These are phyloP conservation scores for Nezara viridula DNA, from an alignment of 2,888 invertebrate genomes.

Conservation along the genomic window DNA sequence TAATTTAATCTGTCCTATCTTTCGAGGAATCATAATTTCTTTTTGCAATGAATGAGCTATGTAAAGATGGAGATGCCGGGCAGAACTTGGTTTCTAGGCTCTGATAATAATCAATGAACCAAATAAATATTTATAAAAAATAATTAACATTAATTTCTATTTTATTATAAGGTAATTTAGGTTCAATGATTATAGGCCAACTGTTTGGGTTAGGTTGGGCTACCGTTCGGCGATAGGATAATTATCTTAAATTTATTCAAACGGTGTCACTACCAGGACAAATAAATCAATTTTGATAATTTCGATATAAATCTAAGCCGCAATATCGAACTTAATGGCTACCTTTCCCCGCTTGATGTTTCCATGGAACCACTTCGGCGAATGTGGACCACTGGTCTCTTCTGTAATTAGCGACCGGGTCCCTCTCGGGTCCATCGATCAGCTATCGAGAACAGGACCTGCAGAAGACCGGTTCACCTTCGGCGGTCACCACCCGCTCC, in stretches of 20 bases:
- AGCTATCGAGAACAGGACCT: too few relatives aligned
- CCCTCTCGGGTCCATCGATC: not conserved
- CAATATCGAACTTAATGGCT: not conserved
- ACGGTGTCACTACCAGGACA: not conserved
- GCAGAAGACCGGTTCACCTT: not conserved
- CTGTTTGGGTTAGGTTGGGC: not conserved
- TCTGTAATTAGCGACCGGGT: not conserved
- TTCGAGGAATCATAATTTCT: too few relatives aligned
- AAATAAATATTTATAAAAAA: too few relatives aligned
- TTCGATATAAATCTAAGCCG: not conserved
- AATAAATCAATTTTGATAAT: not conserved
- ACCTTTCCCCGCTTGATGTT: conserved; percentile 15
- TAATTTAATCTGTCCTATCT: too few relatives aligned
- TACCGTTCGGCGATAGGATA: not conserved
- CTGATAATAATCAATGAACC: too few relatives aligned
- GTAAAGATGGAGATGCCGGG: too few relatives aligned
- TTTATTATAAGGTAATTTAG: too few relatives aligned
- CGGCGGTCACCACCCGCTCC: not conserved
- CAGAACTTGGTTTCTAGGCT: too few relatives aligned
- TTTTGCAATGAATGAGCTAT: too few relatives aligned
- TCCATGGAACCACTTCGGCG: too few relatives aligned
- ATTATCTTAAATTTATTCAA: not conserved
- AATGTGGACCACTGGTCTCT: not conserved
- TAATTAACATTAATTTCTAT: too few relatives aligned
- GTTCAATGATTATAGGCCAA: not conserved